phyloP scores from a whole-genome alignment of 2,113 vertebrate species.

The Ammodytes marinus region DNA sequence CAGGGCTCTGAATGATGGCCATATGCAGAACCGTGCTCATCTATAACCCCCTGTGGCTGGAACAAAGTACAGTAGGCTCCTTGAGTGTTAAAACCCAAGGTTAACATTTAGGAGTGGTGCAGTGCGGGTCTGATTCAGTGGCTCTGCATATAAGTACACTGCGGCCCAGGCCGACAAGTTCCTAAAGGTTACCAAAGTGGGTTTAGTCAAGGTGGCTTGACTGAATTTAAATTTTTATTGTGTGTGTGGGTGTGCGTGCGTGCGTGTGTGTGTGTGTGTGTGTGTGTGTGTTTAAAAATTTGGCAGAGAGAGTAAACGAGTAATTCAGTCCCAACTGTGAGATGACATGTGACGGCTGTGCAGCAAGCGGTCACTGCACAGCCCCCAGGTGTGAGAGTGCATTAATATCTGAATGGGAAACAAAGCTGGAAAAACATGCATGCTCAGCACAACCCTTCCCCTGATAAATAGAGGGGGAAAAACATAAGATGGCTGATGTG shows the following conservation, averaged over 20 bases:
- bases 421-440: slow-evolving; percentile 18
- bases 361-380: slow-evolving; percentile 12
- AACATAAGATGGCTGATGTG: slow-evolving; percentile 23
- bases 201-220: slow-evolving; percentile 36
- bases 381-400: slow-evolving; percentile 35
- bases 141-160: not conserved
- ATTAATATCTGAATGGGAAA: slow-evolving; percentile 43
- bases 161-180: not conserved
- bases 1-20: slow-evolving; percentile 79
- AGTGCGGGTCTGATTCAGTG: slow-evolving; percentile 45
- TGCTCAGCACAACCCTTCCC: slow-evolving; percentile 30
- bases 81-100: slow-evolving; percentile 71
- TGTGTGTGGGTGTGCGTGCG: no score
- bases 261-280: not conserved
- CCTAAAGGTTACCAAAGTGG: slow-evolving; percentile 35
- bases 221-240: not conserved
- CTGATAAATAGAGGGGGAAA: slow-evolving; percentile 19
- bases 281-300: not conserved
- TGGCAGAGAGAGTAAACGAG: slow-evolving; percentile 12
- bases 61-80: slow-evolving; percentile 75
- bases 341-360: slow-evolving; percentile 22
- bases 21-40: slow-evolving; percentile 78
- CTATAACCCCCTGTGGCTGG: slow-evolving; percentile 73
- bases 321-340: slow-evolving; percentile 12
- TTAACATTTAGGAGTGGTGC: slow-evolving; percentile 70